These are phyloP conservation scores for Hippocampus comes DNA, from an alignment of 2,113 vertebrate genomes.

Conservation along the genomic window DNA sequence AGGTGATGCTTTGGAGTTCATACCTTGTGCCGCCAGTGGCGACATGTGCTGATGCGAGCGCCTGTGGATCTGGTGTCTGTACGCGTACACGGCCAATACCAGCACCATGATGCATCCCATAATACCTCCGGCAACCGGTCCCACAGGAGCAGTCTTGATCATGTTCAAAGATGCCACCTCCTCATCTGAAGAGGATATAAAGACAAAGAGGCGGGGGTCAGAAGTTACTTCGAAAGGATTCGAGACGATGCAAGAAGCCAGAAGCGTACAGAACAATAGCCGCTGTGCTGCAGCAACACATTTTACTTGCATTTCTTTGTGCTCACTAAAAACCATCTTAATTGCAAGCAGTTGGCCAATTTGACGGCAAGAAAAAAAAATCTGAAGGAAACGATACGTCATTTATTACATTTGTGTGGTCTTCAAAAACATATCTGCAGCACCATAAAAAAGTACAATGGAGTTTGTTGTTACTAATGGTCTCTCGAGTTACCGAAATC, in stretches of 20 bases:
- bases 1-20: conserved; percentile 22
- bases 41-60: conserved; percentile 99
- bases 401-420: neutral
- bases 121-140: conserved; percentile 93
- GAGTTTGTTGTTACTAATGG: neutral
- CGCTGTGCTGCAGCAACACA: conserved; percentile 4
- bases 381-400: conserved; percentile 6
- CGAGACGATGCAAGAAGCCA: conserved; percentile 3
- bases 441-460: neutral
- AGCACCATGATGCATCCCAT: conserved; percentile 99
- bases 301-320: conserved; percentile 20
- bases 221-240: conserved; percentile 7
- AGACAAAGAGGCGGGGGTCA: neutral
- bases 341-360: neutral
- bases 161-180: conserved; percentile 92
- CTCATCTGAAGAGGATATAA: conserved; percentile 74
- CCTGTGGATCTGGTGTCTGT: conserved; percentile 95
- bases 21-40: conserved; percentile 94
- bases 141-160: conserved; percentile 95
- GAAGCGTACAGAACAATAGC: conserved; percentile 17
- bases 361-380: neutral
- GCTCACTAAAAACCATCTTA: conserved; percentile 14
- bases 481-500: neutral
- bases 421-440: neutral
- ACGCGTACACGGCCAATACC: conserved; percentile 92